Base-by-base conservation (phyloP, 2,888 invertebrate genomes). In the Euplexia lucipara region DNA sequence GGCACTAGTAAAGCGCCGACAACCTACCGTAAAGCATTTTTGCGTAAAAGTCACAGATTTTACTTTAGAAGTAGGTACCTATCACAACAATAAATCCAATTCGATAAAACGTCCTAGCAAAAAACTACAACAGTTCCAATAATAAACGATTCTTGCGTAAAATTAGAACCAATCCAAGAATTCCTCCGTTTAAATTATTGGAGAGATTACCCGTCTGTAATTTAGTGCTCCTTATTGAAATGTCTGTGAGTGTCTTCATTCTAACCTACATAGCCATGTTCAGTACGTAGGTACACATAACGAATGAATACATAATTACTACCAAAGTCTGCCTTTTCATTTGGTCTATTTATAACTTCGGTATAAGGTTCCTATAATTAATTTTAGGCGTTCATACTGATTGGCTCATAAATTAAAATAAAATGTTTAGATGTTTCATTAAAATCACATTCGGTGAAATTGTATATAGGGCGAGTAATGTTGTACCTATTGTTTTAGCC, bases 181-280 rank as follows among this genome's bases (percentile, higher is more conserved):
- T 58, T 72, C 60, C 48, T 39, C 42, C 39, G 57, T 45, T 22
- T 42, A 63, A 42, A 32, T 57, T 67, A 78, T 67, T 68, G 56
- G 37, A 58, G 49, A 54, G 54, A 49, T 57, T 26, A 71, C 51
- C n/a, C 39, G 41, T 56, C 30, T 56, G 57, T 60, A 60, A 68
- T 63, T 56, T 68, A 60, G 30, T 53, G 47, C 41, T 47, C 14
- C 39, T 63, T 72, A 67, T 75, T 75, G 51, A 68, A 75, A 70
- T 70, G 51, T 58, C 65, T 52, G 14, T 39, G 48, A 75, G 26
- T 53, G 49, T 54, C 34, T 53, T 41, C 20, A 51, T 58, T 10
- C 14, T 34, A 44, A 51, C 42, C 42, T 51, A 54, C 58, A 26
- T 70, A 44, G 12, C 34, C 34, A 44, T n/a, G n/a, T n/a, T n/a